Evolutionary conservation across 2,888 invertebrate species (phyloP), one percentile per base, ranked within the genome.

Genomic region (Platynereis dumerilii): DNA sequence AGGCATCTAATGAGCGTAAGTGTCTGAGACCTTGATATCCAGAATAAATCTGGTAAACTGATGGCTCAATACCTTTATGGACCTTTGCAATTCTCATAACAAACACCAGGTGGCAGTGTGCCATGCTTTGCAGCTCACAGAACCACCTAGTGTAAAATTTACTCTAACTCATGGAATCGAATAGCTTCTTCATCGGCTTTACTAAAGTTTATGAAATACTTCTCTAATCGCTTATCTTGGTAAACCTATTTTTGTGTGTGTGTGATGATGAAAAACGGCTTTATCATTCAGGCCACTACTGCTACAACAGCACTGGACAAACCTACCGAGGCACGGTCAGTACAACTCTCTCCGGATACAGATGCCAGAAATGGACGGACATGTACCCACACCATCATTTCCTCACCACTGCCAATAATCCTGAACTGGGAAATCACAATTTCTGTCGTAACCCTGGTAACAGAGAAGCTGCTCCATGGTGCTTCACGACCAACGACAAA

Each of bases 401-500:
- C 76, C 86, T 91, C 2, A 90, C 89, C 75, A 88, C 92, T 10
- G 89, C 91, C 0, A 91, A 92, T 70, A 90, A 90, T 83, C 92
- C 92, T 0, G 94, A 94, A 83, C 87, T 97, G 39, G 90, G 91
- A 56, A 71, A 83, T 48, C 94, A 95, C 81, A 94, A 93, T 79
- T 95, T 91, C 82, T 91, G 90, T 77, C 90, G 96, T 68, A 97
- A 98, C 85, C 97, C 97, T 42, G 93, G 92, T 27, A 91, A 91
- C 34, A 86, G 88, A 0, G 91, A 92, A 81, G 81, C 87, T 0
- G 91, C 91, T 73, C 97, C 97, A 0, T 98, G 96, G 93, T 98
- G 97, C 85, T 93, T 62, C 26, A 66, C 67, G n/a, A 59, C 53
- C 26, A 54, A 67, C 53, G 52, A 54, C 5, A 42, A 90, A 76